phyloP scores from a whole-genome alignment of 2,888 invertebrate species.

The Aspidiotus rigidus region DNA sequence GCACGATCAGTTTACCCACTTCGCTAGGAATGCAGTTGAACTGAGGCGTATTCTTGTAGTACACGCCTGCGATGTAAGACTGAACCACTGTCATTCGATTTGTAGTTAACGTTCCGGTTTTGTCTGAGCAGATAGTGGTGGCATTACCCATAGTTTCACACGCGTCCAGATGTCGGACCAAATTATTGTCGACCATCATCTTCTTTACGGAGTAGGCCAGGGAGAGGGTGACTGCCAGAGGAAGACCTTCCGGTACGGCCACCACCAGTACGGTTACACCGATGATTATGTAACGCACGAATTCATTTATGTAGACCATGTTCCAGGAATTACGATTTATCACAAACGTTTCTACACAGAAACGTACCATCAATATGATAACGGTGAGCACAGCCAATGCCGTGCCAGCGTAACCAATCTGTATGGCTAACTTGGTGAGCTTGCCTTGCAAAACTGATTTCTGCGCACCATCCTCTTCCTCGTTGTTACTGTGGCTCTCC shows the following conservation, averaged over 20 bases:
- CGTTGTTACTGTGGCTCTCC: too few species aligned
- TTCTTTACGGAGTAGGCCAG: conserved; percentile 55
- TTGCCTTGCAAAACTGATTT: conserved; percentile 56
- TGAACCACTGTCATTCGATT: conserved; percentile 55
- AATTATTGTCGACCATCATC: conserved; percentile 56
- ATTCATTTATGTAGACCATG: conserved; percentile 46
- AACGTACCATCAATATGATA: conserved; percentile 52
- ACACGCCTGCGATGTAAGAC: conserved; percentile 46
- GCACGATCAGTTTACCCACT: conserved; percentile 46
- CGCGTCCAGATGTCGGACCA: conserved; percentile 55
- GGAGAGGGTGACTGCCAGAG: conserved; percentile 53
- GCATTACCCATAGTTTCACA: conserved; percentile 60
- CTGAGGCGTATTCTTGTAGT: conserved; percentile 45
- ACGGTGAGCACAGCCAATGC: conserved; percentile 55
- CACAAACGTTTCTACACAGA: conserved; percentile 50
- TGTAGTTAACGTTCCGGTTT: conserved; percentile 58
- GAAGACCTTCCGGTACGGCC: conserved; percentile 55
- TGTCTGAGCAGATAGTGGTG: conserved; percentile 56
- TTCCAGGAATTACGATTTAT: conserved; percentile 45
- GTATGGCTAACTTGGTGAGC: conserved; percentile 56
- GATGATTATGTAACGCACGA: conserved; percentile 55
- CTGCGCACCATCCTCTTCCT: not conserved
- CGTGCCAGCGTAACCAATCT: conserved; percentile 57
- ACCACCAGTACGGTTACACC: conserved; percentile 57
- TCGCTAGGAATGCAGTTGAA: conserved; percentile 45